Percentiles rank a stretch among this genome's conserved stretches.
Conservation (phyloP, 2,888 invertebrate genomes). For the Polyommatus icarus region DNA sequence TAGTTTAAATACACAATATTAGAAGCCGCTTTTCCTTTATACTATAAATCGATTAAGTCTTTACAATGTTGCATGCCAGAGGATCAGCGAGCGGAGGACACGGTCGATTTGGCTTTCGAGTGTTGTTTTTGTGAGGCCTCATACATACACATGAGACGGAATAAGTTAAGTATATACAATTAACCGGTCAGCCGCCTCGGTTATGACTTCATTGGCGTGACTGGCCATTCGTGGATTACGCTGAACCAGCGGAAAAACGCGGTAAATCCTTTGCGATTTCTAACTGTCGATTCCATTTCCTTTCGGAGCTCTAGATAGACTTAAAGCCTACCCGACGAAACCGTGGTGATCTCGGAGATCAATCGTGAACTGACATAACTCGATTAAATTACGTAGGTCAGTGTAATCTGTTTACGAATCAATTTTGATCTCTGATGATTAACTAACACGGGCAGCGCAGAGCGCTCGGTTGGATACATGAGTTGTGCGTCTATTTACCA, state of each 20-base stretch:
- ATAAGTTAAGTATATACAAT: slow-evolving; percentile 22
- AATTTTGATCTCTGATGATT: not conserved
- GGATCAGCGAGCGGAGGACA: not conserved
- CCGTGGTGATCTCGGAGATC: not conserved
- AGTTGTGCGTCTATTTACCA: not conserved
- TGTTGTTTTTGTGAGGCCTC: not conserved
- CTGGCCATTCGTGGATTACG: not conserved
- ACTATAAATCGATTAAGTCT: not conserved
- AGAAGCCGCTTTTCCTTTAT: too few species aligned
- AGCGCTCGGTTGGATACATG: not conserved
- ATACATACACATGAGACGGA: slow-evolving; percentile 23
- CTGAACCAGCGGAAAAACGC: not conserved
- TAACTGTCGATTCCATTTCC: not conserved
- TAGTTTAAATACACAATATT: not conserved
- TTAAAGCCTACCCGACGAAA: too few species aligned
- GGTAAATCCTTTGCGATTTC: not conserved
- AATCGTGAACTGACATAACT: not conserved
- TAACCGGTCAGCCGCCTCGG: not conserved
- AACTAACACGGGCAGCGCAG: not conserved
- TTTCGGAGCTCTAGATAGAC: not conserved
- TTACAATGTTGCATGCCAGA: not conserved
- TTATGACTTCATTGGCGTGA: slow-evolving; percentile 30
- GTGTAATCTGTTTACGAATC: not conserved
- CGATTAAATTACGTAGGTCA: too few species aligned
- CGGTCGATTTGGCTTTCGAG: not conserved